Conservation (phyloP, 2,113 vertebrate genomes). For the Eretmochelys imbricata region DNA sequence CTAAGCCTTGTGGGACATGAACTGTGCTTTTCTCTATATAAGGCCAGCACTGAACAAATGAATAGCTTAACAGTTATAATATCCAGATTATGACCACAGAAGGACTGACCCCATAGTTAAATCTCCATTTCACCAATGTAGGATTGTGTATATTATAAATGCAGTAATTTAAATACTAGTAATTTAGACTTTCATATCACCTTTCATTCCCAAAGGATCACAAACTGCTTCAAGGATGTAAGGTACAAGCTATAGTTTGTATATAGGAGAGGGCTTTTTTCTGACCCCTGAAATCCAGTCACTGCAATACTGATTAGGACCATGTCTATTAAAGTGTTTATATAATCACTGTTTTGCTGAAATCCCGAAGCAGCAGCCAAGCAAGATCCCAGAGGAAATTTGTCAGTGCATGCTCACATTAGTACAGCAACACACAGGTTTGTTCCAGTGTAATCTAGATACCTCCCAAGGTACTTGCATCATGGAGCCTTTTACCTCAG, state of each 20-base stretch:
- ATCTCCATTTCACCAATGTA: accelerated
- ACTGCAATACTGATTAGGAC: accelerated
- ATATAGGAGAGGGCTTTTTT: not conserved
- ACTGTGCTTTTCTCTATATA: not conserved
- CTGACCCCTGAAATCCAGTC: not conserved
- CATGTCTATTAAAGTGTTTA: not conserved
- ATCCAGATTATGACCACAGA: not conserved
- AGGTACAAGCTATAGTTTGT: not conserved
- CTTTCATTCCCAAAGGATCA: not conserved
- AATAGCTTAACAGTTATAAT: not conserved
- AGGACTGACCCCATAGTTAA: not conserved
- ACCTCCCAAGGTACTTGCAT: not conserved
- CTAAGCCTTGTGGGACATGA: not conserved
- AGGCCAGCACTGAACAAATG: not conserved
- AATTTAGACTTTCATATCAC: not conserved
- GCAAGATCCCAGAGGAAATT: not conserved
- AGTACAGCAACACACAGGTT: accelerated
- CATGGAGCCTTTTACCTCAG: not conserved
- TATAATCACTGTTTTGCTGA: accelerated
- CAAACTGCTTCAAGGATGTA: not conserved
- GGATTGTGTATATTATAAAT: not conserved
- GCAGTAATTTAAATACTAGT: not conserved
- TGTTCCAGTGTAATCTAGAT: constrained; percentile 31
- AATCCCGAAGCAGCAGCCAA: not conserved
- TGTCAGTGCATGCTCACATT: accelerated